Evolutionary conservation across 2,113 vertebrate species (phyloP).

Genomic region (Emydocephalus ijimae): DNA sequence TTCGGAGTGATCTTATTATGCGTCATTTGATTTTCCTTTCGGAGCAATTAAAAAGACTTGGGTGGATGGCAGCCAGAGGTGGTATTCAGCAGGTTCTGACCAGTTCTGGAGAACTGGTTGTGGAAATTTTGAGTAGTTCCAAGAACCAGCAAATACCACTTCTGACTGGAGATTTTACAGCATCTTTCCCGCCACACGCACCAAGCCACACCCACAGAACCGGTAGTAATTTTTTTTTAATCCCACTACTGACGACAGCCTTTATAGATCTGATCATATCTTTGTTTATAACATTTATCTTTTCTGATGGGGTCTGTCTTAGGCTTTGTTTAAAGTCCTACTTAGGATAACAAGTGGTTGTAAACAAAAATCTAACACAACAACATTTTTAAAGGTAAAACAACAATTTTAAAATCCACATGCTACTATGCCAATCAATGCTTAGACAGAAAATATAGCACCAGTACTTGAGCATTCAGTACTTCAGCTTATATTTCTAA

Average conservation of each 20-base stretch:
- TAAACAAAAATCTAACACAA: background rate
- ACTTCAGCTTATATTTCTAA: background rate
- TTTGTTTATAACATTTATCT: background rate
- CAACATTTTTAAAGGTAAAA: conserved; percentile 18
- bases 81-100: no score
- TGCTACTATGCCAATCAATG: background rate
- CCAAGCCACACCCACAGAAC: no score
- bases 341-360: conserved; percentile 6
- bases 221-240: no score
- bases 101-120: no score
- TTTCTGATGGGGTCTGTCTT: conserved; percentile 14
- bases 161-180: no score
- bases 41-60: conserved; percentile 13
- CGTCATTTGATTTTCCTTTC: conserved; percentile 28
- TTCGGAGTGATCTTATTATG: conserved; percentile 7
- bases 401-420: background rate
- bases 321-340: background rate
- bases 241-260: background rate
- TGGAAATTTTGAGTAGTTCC: no score
- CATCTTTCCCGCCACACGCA: no score
- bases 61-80: background rate
- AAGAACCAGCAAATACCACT: no score
- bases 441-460: background rate
- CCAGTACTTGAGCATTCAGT: background rate
- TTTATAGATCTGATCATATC: background rate